Evolutionary conservation across 2,797 vertebrate genomes (phyloP), one percentile per base, ranked within the genome.

Genomic region (Pangasius macronema): DNA sequence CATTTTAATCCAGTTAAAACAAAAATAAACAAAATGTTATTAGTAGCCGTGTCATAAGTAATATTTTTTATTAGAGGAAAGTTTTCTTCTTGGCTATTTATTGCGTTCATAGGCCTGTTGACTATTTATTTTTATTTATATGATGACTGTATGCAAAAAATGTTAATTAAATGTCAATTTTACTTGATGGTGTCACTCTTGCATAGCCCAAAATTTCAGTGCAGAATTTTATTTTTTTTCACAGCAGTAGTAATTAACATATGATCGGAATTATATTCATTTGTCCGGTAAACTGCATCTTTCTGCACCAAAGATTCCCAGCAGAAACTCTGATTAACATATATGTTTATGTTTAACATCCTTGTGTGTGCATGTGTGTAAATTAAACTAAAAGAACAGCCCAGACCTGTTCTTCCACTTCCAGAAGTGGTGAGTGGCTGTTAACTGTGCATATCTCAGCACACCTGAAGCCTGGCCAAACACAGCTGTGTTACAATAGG

Each of bases 391-490:
- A 42, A 57, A 77, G 33, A 67, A 67, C 68, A 55, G 77, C 55
- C 33, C 16, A 86, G 80, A 89, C 89, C 89, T 53, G 89, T 90
- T 88, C 76, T 75, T 20, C 82, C 30, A 82, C 84, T 88, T 77
- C 77, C 33, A 87, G 42, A 76, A 73, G 73, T 72, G 39, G 27
- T 80, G 73, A 49, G 82, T 67, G 88, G 27, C 27, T 22, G 33
- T 57, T 87, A 84, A 87, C 30, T 5, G 6, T 88, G 61, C 72
- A 88, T 85, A 84, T 91, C 88, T 92, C 89, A 89, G 79, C 85
- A 87, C 72, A 90, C 83, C 49, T 77, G 75, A 85, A 73, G 16
- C 49, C 87, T 93, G 91, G 92, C 87, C 90, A 91, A 93, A 92
- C 91, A 92, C 89, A 91, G 88, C 87, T 91, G 88, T 77, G 81